Base-by-base conservation (phyloP, 2,113 vertebrate genomes). In the Hippopotamus amphibius region DNA sequence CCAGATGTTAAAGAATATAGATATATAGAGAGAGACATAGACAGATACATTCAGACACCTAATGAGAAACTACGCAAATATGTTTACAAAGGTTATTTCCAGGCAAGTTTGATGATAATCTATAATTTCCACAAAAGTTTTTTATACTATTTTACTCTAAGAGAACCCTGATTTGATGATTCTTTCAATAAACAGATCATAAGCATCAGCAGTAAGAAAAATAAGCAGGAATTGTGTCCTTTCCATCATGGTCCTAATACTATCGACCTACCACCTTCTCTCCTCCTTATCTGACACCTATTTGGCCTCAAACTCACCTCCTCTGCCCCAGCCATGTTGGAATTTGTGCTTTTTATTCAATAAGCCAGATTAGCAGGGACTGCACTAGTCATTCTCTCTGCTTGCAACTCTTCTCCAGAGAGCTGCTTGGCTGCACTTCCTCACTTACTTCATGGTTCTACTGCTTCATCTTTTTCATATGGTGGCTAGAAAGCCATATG, bases 21-120 rank as follows among this genome's bases (percentile, higher is more conserved):
- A 37, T 57, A 57, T 21, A 57, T 17, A 50, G 33, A 80, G 12
- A 80, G 7, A 48, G n/a, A 85, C 12, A 72, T 7, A 68, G 22
- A 55, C 1, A 80, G 5, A 92, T 68, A 24, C 9, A 50, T 33
- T 77, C 21, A 83, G 33, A 50, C 48, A 88, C 17, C 2, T 59
- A 43, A 72, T 6, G 1, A 43, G 30, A 24, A 72, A 48, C 41
- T 16, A 72, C 84, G 46, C 7, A 74, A 93, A 88, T 17, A 4
- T 41, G n/a, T 92, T 90, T 79, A 93, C 14, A 74, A 95, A 88
- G 22, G 9, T 72, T 86, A 33, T 86, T 17, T 91, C 33, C 43
- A 69, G 1, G 43, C n/a, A 74, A 74, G 7, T 72, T 91, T 88
- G 9, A 81, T 88, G 85, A 16, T 41, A 76, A 61, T 81, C 22